Conservation (phyloP, 2,888 invertebrate species). For the Palloptera scutellata region DNA sequence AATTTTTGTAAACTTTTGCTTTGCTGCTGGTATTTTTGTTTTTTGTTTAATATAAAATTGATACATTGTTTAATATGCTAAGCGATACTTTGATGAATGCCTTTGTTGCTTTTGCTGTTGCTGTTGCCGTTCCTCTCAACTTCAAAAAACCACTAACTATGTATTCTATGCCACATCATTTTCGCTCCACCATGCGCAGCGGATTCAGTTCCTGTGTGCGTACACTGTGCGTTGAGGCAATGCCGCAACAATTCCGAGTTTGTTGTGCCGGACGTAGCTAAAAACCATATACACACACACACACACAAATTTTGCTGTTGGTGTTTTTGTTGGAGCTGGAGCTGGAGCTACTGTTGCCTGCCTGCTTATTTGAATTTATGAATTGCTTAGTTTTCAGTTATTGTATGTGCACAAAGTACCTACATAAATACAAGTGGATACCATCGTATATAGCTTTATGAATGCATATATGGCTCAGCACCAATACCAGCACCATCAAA, state of each 20-base stretch:
- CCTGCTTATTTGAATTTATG: slow-evolving; percentile 20
- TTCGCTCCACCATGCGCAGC: slow-evolving; percentile 1
- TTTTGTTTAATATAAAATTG: slow-evolving; percentile 42
- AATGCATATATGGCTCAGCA: too few relatives aligned
- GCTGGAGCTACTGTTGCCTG: slow-evolving; percentile 8
- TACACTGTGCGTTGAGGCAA: too few relatives aligned
- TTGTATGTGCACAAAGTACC: too few relatives aligned
- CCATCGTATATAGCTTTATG: too few relatives aligned
- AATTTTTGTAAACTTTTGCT: slow-evolving; percentile 2
- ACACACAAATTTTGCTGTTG: too few relatives aligned
- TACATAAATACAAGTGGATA: too few relatives aligned
- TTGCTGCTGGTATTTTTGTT: slow-evolving; percentile 17
- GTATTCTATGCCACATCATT: background rate
- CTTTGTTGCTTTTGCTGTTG: slow-evolving; percentile 1
- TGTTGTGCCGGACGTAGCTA: too few relatives aligned
- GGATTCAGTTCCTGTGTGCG: slow-evolving; percentile 17
- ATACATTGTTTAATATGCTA: slow-evolving; percentile 58
- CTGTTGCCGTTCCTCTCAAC: slow-evolving; percentile 35
- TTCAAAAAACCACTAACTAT: too few relatives aligned
- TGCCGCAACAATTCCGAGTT: too few relatives aligned
- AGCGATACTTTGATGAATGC: slow-evolving; percentile 43
- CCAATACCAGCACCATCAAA: too few relatives aligned
- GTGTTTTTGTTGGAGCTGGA: background rate
- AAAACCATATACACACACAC: background rate
- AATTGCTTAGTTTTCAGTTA: slow-evolving; percentile 7